These are phyloP conservation scores for Sandelia bainsii DNA, from an alignment of 2,797 vertebrate species.

Conservation along the genomic window DNA sequence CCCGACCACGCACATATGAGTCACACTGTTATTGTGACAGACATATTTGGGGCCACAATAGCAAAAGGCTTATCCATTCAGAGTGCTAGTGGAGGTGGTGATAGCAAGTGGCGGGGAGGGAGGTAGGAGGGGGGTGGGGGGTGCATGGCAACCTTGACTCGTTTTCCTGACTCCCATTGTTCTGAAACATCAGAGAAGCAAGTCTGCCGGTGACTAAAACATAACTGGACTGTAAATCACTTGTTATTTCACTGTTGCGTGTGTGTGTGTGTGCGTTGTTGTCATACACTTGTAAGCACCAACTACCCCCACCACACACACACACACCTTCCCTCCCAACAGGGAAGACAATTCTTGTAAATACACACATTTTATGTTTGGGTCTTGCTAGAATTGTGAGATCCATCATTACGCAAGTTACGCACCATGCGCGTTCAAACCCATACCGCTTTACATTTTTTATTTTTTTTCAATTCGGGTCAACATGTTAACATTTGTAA, in stretches of 20 bases:
- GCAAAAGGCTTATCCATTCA: conserved; percentile 38
- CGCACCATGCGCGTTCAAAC: neutral
- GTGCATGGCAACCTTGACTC: conserved; percentile 68
- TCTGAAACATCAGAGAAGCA: conserved; percentile 73
- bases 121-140: neutral
- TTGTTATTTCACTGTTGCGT: conserved; percentile 73
- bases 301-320: neutral
- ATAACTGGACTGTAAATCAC: conserved; percentile 53
- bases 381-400: neutral
- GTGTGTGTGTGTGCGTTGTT: conserved; percentile 18
- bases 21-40: conserved; percentile 55
- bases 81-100: conserved; percentile 10
- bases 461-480: too few species aligned
- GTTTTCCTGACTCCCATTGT: conserved; percentile 77
- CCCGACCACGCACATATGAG: conserved; percentile 37
- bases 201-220: conserved; percentile 56
- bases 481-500: neutral
- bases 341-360: neutral
- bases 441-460: too few species aligned
- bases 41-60: conserved; percentile 43
- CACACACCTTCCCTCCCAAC: too few species aligned
- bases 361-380: neutral
- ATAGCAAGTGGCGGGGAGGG: too few species aligned
- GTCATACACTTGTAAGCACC: conserved; percentile 1
- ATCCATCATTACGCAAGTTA: neutral